Evolutionary conservation across 1,140 invertebrate genomes (phyloP).

Genomic region (Ptiloglossa arizonensis): DNA sequence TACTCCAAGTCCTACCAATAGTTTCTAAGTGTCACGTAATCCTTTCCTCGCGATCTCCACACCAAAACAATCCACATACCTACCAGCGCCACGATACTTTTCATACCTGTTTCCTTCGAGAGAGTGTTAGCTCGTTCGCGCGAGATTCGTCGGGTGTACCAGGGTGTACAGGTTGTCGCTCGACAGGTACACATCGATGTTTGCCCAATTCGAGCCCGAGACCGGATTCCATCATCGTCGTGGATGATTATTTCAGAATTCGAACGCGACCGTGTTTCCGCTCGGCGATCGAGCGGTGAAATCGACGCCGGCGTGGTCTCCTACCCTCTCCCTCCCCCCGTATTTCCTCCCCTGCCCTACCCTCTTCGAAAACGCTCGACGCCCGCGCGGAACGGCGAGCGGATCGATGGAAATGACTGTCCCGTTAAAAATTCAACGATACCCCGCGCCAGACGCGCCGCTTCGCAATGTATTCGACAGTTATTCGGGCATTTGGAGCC

Average conservation of each 20-base stretch:
- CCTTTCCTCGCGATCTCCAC: too few species aligned
- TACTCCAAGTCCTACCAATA: too few species aligned
- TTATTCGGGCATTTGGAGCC: constrained; percentile 40
- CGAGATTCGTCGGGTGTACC: too few species aligned
- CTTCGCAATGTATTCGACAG: constrained; percentile 32
- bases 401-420: constrained; percentile 47
- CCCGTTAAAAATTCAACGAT: constrained; percentile 54
- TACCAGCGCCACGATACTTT: too few species aligned
- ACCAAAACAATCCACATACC: too few species aligned
- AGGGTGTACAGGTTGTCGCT: too few species aligned
- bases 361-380: not conserved
- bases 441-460: constrained; percentile 22
- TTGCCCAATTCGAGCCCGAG: constrained; percentile 10
- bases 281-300: constrained; percentile 28
- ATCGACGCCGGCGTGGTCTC: constrained; percentile 21
- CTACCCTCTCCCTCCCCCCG: not conserved
- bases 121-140: too few species aligned
- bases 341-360: too few species aligned
- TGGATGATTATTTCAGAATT: constrained; percentile 53
- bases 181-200: too few species aligned
- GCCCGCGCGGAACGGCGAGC: not conserved
- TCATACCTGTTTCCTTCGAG: too few species aligned
- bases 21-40: too few species aligned
- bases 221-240: constrained; percentile 32
- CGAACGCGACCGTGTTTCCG: constrained; percentile 36